Base-by-base conservation (phyloP, 2,113 vertebrate species). In the Potamarius usumacintae region DNA sequence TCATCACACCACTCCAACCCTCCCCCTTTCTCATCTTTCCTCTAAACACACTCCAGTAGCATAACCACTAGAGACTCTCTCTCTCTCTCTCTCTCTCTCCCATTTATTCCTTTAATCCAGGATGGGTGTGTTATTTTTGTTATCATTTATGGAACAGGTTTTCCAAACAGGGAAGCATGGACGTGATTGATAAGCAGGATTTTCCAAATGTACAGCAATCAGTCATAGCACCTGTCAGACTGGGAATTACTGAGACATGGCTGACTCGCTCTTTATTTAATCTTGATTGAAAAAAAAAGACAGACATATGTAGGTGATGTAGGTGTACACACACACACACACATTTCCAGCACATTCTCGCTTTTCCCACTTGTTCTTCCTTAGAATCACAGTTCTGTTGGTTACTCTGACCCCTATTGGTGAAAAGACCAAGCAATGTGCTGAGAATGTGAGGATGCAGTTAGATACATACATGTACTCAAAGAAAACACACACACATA, bases 231-330 rank as follows among this genome's bases (percentile, higher is more conserved):
- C 34, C 88, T 89, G 82, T 48, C 53, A 80, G 18, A 69, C 86
- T 72, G 81, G 83, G 55, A 76, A 82, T 80, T 30, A 69, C 86
- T 86, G 65, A 88, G 84, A 89, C 87, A 86, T 86, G 79, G 86
- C 48, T 77, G 34, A 57, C 85, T 81, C 80, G 72, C 82, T 86
- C 78, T 69, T 88, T 89, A 89, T 85, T 89, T 83, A 88, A 91
- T 91, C 86, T 88, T 89, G 81, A 89, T 89, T 90, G 91, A 92
- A 85, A 92, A 85, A 85, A 76, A 88, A 65, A 87, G 81, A 90
- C 87, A 91, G 83, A 85, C 82, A 84, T 74, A 58, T 77, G 72
- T 42, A 8, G 74, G 74, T 86, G 78, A 86, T 42, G 34, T 58
- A 84, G 48, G 84, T 14, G 53, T 74, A 82, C 86, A 86, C 78